Percentiles rank a stretch among this genome's conserved stretches.
These are phyloP conservation scores for Hipposideros armiger DNA, from an alignment of 2,113 vertebrate species.

Conservation along the genomic window DNA sequence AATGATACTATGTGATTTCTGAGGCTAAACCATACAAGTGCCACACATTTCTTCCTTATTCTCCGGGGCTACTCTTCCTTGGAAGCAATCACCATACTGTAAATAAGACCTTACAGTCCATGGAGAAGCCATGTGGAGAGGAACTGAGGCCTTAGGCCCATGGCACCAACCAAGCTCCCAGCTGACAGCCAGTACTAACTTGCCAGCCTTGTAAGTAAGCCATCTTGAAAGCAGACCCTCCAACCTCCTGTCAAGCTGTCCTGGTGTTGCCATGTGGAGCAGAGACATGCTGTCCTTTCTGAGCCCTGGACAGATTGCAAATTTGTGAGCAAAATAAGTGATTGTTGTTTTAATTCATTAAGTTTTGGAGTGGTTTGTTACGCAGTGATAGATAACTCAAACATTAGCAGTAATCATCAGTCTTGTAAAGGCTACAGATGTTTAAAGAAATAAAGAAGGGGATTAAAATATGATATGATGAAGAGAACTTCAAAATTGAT, in stretches of 20 bases:
- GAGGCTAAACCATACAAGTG: conserved; percentile 24
- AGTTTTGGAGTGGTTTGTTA: neutral
- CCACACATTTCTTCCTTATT: neutral
- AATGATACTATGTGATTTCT: neutral
- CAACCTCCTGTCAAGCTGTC: neutral
- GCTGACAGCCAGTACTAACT: neutral
- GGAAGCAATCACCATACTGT: neutral
- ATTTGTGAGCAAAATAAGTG: conserved; percentile 27
- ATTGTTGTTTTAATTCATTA: neutral
- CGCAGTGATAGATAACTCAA: neutral
- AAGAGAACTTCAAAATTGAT: neutral
- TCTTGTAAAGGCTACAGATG: neutral
- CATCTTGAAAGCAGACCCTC: neutral
- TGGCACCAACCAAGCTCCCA: neutral
- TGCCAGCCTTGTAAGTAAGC: neutral
- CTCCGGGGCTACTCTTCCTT: neutral
- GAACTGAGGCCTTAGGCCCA: neutral
- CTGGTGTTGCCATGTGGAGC: neutral
- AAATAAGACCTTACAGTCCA: neutral
- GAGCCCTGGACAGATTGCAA: neutral
- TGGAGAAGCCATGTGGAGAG: neutral
- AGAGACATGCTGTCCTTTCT: neutral
- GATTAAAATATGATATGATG: neutral
- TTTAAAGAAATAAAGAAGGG: conserved; percentile 22
- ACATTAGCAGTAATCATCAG: neutral